Evolutionary conservation across 1,140 invertebrate species (phyloP), one percentile per base, ranked within the genome.

Genomic region (Ostrea edulis): DNA sequence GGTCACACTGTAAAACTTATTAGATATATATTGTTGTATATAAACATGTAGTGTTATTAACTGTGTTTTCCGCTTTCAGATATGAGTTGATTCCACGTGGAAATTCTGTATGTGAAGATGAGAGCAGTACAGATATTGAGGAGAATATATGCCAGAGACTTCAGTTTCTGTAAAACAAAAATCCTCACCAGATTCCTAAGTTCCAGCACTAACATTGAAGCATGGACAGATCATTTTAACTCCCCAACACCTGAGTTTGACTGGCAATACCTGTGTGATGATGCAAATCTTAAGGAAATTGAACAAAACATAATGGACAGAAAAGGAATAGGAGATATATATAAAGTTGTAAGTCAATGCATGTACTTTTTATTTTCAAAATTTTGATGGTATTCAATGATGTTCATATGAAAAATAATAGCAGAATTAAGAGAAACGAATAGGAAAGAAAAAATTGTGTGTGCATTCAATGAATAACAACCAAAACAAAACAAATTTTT

Each of bases 291-390:
- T 29, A 90, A 95, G 53, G 94, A 95, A 91, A 97, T 97, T 89
- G 92, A 94, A 86, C 91, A 96, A 44, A 97, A 97, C 93, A 97
- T 97, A 62, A 92, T 92, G 62, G 94, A 93, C 86, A 95, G 97
- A 90, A 97, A 97, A 96, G 96, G 96, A 82, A 90, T 96, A 35
- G 97, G 97, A 44, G 95, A 97, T 94, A 97, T 97, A 86, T 93
- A 96, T 84, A 94, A 95, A 92, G 96, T 97, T 71, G 93, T 96
- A 81, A 92, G 96, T 65, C 20, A n/a, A 17, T 52, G 51, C 51
- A 65, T 3, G 2, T 44, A 55, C n/a, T 8, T 11, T 81, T 77
- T 54, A 54, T 20, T n/a, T 3, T 55, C 2, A 8, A 55, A 55
- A 12, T 55, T 55, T 55, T 55, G 8, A 12, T 44, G 35, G 35